These are phyloP conservation scores for Cottoperca gobio DNA, from an alignment of 2,797 vertebrate genomes.

Conservation along the genomic window DNA sequence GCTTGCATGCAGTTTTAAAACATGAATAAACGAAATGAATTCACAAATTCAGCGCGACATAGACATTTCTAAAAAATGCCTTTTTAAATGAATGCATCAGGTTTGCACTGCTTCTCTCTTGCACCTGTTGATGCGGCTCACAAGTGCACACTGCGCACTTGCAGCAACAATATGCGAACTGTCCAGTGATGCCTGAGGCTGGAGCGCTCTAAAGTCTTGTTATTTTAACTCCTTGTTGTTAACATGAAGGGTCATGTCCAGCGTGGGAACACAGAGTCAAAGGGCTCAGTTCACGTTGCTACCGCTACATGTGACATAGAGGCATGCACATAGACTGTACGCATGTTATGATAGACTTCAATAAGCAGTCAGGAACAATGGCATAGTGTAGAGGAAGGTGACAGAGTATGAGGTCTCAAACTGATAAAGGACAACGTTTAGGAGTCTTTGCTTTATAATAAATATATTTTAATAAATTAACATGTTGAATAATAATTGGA, in stretches of 20 bases:
- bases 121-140: conserved; percentile 68
- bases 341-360: conserved; percentile 54
- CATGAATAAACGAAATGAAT: background rate
- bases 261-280: conserved; percentile 71
- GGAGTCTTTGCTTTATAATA: background rate
- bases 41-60: background rate
- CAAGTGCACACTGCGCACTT: conserved; percentile 18
- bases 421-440: background rate
- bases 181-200: conserved; percentile 31
- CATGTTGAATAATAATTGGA: background rate
- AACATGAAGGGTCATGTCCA: conserved; percentile 57
- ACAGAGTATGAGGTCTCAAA: background rate
- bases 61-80: background rate
- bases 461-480: too few relatives aligned
- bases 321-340: conserved; percentile 23
- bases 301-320: conserved; percentile 32
- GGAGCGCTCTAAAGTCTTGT: conserved; percentile 46
- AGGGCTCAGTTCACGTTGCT: conserved; percentile 38
- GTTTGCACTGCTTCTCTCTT: background rate
- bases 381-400: background rate
- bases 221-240: conserved; percentile 71
- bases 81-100: background rate
- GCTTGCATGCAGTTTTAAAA: background rate
- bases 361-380: conserved; percentile 15
- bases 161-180: conserved; percentile 30